A percentile compares a stretch with the other conserved stretches of the same genome.
phyloP scores from a whole-genome alignment of 2,113 vertebrate species.

The Beaufortia kweichowensis region DNA sequence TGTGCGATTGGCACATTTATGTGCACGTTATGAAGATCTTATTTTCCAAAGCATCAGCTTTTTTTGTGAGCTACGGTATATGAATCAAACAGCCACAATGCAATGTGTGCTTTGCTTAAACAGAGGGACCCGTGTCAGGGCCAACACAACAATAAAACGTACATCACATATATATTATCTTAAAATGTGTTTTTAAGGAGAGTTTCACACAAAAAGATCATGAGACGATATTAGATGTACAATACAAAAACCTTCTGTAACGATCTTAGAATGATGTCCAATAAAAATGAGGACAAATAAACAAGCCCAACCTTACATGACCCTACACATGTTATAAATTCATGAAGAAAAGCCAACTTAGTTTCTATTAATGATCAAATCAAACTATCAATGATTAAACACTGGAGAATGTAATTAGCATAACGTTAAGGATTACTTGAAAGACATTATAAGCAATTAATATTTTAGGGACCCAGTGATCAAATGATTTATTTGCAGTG shows the following conservation, averaged over 20 bases:
- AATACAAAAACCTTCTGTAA: too few species aligned
- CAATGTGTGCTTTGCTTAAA: not conserved
- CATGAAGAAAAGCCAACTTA: not conserved
- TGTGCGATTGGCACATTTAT: not conserved
- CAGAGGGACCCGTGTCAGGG: not conserved
- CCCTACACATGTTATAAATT: not conserved
- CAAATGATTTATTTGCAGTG: not conserved
- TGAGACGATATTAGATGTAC: too few species aligned
- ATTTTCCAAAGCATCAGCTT: constrained; percentile 1
- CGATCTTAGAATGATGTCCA: too few species aligned
- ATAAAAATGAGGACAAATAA: too few species aligned
- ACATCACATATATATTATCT: not conserved
- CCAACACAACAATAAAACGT: not conserved
- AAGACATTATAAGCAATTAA: not conserved
- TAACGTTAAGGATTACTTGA: constrained; percentile 60
- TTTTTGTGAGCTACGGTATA: not conserved
- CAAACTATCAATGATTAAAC: constrained; percentile 50
- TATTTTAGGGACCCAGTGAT: not conserved
- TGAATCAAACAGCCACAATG: not conserved
- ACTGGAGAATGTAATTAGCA: constrained; percentile 65
- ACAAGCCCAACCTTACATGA: too few species aligned
- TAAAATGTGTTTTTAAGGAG: not conserved
- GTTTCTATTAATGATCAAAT: not conserved
- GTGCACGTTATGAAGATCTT: constrained; percentile 6
- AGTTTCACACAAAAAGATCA: not conserved